phyloP scores from a whole-genome alignment of 2,888 invertebrate species.

The Andrena trimmerana region DNA sequence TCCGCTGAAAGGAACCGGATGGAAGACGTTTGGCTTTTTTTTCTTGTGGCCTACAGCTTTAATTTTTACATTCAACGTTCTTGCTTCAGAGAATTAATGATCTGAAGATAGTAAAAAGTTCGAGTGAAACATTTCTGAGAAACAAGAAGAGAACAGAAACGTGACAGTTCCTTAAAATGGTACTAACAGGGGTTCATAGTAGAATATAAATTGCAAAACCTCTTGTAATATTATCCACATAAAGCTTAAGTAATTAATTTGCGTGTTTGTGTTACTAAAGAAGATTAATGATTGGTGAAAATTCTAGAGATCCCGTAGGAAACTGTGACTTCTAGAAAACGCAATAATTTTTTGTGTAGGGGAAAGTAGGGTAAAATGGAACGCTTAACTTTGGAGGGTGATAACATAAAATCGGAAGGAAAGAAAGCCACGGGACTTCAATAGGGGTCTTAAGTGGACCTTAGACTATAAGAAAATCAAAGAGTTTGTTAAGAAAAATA shows the following conservation, averaged over 20 bases:
- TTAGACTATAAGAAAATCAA: no score
- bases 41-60: neutral
- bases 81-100: neutral
- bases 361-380: no score
- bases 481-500: no score
- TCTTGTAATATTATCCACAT: neutral
- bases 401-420: no score
- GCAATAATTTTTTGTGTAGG: no score
- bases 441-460: no score
- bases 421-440: no score
- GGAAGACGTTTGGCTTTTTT: neutral
- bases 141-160: neutral
- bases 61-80: conserved; percentile 1
- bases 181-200: neutral
- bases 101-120: neutral
- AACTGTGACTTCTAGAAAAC: neutral
- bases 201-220: neutral
- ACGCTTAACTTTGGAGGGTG: no score
- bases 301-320: neutral
- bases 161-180: neutral
- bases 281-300: neutral
- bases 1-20: neutral
- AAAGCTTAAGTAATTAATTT: neutral
- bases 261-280: neutral
- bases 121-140: neutral